phyloP scores from a whole-genome alignment of 2,113 vertebrate species.

The Nothocercus julius region DNA sequence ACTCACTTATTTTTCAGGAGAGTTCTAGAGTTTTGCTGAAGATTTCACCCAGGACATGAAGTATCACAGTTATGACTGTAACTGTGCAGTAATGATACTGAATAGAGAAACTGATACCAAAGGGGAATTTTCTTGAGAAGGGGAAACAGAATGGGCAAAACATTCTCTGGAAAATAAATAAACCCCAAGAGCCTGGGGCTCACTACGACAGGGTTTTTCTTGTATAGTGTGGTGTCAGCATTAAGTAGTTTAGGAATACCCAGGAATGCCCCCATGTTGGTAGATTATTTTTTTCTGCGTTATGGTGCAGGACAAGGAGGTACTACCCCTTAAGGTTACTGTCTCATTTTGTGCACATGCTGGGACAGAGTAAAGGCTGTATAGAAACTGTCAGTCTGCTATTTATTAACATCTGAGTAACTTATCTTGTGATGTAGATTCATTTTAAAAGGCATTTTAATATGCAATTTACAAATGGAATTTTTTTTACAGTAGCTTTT shows the following conservation, averaged over 20 bases:
- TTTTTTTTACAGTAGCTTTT: background rate
- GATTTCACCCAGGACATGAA: background rate
- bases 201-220: background rate
- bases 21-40: background rate
- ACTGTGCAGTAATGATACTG: background rate
- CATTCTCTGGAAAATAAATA: background rate
- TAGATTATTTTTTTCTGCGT: background rate
- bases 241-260: background rate
- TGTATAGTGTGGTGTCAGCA: background rate
- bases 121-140: background rate
- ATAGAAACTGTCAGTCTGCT: background rate
- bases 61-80: background rate
- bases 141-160: background rate
- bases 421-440: background rate
- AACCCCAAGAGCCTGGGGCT: background rate
- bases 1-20: background rate
- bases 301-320: accelerated
- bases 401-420: background rate
- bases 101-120: background rate
- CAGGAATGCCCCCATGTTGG: background rate
- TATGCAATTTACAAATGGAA: background rate
- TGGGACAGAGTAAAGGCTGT: background rate
- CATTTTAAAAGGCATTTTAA: background rate
- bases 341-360: background rate
- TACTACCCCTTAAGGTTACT: background rate